A percentile compares a stretch with the other conserved stretches of the same genome.
These are phyloP conservation scores for Polydesmus complanatus DNA, from an alignment of 2,888 invertebrate species.

Conservation along the genomic window DNA sequence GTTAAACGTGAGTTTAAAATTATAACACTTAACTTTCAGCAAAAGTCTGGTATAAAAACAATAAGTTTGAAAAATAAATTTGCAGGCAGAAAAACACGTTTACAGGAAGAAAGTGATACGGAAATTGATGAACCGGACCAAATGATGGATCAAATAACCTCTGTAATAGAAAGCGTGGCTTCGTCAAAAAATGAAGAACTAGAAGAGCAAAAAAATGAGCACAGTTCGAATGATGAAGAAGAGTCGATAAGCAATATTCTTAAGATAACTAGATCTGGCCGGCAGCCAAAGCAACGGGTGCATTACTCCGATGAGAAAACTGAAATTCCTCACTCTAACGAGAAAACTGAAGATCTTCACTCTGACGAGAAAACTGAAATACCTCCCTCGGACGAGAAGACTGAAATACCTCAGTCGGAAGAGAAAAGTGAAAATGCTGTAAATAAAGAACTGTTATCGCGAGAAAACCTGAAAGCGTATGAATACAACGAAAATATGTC, in stretches of 20 bases:
- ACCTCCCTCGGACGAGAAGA: too few species aligned
- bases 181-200: not conserved
- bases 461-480: too few species aligned
- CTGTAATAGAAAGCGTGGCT: not conserved
- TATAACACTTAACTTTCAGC: not conserved
- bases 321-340: not conserved
- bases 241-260: not conserved
- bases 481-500: too few species aligned
- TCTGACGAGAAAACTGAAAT: too few species aligned
- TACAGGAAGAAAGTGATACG: constrained; percentile 6
- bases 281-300: not conserved
- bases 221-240: not conserved
- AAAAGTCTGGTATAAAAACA: not conserved
- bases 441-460: too few species aligned
- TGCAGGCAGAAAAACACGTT: not conserved
- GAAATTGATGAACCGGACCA: not conserved
- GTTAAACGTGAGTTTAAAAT: not conserved
- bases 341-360: too few species aligned
- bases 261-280: not conserved
- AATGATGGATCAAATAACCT: not conserved
- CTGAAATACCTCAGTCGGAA: too few species aligned
- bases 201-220: too few species aligned
- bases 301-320: not conserved
- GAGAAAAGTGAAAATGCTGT: too few species aligned
- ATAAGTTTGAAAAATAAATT: too few species aligned